A percentile compares a stretch with the other conserved stretches of the same genome.
Conservation (phyloP, 2,888 invertebrate genomes). For the Phortica magna region DNA sequence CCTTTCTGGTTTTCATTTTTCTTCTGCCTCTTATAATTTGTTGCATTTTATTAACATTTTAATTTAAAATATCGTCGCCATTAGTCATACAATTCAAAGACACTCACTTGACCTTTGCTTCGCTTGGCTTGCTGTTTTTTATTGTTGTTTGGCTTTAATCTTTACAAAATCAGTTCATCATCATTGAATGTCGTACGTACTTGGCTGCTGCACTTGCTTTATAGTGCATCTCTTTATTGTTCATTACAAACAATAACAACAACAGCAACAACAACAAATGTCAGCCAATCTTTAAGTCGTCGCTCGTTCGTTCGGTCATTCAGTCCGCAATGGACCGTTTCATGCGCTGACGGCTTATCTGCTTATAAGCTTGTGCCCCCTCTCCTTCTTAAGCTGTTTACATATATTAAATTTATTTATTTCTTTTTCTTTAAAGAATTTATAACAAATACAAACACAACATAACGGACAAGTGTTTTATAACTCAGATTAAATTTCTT, state of each 20-base stretch:
- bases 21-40: constrained; percentile 20
- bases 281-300: neutral
- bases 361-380: neutral
- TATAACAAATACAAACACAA: neutral
- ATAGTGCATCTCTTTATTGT: neutral
- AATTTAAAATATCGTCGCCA: neutral
- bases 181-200: neutral
- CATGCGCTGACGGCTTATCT: neutral
- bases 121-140: neutral
- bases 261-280: constrained; percentile 10
- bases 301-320: neutral
- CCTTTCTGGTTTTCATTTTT: neutral
- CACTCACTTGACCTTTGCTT: constrained; percentile 13
- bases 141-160: constrained; percentile 3
- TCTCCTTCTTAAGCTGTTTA: neutral
- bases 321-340: constrained; percentile 3
- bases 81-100: neutral
- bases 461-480: neutral
- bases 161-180: neutral
- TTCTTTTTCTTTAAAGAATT: constrained; percentile 20
- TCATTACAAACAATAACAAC: neutral
- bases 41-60: constrained; percentile 27
- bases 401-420: neutral
- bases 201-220: neutral
- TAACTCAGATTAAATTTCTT: constrained; percentile 19